These are phyloP conservation scores for Hydraecia micacea DNA, from an alignment of 2,888 invertebrate genomes.

Conservation along the genomic window DNA sequence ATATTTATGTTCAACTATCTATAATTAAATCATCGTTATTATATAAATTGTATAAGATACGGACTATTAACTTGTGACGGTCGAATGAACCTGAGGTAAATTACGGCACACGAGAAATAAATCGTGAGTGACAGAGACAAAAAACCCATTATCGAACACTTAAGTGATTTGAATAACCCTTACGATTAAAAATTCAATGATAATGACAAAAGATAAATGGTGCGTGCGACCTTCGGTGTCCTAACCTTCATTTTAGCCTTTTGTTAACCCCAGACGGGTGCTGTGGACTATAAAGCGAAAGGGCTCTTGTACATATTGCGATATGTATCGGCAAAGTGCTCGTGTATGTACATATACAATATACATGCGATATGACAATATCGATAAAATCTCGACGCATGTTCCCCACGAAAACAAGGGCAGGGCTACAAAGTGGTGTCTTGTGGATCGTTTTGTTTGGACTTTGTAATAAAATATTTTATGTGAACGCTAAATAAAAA, in stretches of 20 bases:
- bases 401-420: conserved; percentile 60
- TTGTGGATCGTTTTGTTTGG: conserved; percentile 59
- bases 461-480: conserved; percentile 66
- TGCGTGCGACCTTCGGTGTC: conserved; percentile 50
- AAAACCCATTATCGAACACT: conserved; percentile 37
- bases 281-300: conserved; percentile 50
- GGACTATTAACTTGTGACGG: conserved; percentile 42
- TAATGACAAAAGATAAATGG: conserved; percentile 55
- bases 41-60: conserved; percentile 42
- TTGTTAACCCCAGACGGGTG: conserved; percentile 57
- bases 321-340: conserved; percentile 51
- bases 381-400: conserved; percentile 64
- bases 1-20: conserved; percentile 41
- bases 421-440: conserved; percentile 60
- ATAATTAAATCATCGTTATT: conserved; percentile 52
- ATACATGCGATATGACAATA: conserved; percentile 65
- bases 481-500: conserved; percentile 61
- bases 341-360: conserved; percentile 29
- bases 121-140: conserved; percentile 34
- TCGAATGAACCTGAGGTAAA: conserved; percentile 32
- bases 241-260: conserved; percentile 56
- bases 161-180: conserved; percentile 56
- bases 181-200: conserved; percentile 52
- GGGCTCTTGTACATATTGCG: conserved; percentile 50
- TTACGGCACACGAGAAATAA: conserved; percentile 21